Conservation (phyloP, 1,140 invertebrate species). For the Onthophagus taurus region DNA sequence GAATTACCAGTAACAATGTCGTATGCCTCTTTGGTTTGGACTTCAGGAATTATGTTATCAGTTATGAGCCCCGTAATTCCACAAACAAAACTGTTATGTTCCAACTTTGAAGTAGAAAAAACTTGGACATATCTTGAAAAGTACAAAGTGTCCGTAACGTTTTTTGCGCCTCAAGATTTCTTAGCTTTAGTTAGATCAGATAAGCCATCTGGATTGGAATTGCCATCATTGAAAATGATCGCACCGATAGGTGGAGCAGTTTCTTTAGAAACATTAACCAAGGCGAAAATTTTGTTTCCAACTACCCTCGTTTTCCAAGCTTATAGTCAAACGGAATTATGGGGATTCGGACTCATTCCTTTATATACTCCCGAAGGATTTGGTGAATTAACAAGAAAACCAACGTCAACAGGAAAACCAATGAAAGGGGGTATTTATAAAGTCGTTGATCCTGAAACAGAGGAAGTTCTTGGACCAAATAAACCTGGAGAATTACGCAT, state of each 20-base stretch:
- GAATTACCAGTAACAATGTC: no score
- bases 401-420: not conserved
- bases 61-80: not conserved
- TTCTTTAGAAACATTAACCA: not conserved
- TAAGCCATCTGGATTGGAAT: not conserved
- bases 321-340: not conserved
- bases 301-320: not conserved
- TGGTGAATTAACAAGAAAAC: not conserved
- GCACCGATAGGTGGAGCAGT: not conserved
- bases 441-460: slow-evolving; percentile 18
- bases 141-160: not conserved
- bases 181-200: not conserved
- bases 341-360: not conserved
- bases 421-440: not conserved
- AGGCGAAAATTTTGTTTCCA: not conserved
- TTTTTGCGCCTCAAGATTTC: not conserved
- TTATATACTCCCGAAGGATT: not conserved
- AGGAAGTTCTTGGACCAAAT: slow-evolving; percentile 18
- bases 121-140: slow-evolving; percentile 2
- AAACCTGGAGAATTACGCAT: slow-evolving; percentile 19
- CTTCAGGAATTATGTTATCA: not conserved
- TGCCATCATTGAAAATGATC: not conserved
- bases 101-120: not conserved
- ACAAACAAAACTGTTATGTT: not conserved
- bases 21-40: not conserved